A percentile compares a stretch with the other conserved stretches of the same genome.
phyloP scores from a whole-genome alignment of 2,113 vertebrate species.

The Plectropomus leopardus region DNA sequence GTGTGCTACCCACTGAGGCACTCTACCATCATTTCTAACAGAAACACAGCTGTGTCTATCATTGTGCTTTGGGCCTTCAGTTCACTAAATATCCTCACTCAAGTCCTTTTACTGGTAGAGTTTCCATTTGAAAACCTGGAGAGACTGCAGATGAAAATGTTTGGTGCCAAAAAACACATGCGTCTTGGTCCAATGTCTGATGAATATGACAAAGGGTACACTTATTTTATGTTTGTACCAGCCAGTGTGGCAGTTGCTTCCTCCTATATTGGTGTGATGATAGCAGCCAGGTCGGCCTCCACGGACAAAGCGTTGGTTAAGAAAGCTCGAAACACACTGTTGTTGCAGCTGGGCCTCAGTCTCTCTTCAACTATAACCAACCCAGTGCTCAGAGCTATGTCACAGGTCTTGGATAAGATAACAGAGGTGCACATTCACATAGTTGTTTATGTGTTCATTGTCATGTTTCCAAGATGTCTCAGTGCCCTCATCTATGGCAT shows the following conservation, averaged over 20 bases:
- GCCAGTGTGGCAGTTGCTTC: slow-evolving; percentile 49
- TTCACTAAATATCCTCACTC: too few relatives aligned
- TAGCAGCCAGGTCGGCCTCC: slow-evolving; percentile 71
- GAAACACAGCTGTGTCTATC: too few relatives aligned
- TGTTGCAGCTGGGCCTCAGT: slow-evolving; percentile 71
- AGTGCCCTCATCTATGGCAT: too few relatives aligned
- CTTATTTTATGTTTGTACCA: slow-evolving; percentile 49
- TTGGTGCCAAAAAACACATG: too few relatives aligned
- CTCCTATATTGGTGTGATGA: slow-evolving; percentile 71
- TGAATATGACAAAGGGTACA: slow-evolving; percentile 37
- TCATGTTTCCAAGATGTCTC: background rate
- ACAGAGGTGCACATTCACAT: slow-evolving; percentile 30
- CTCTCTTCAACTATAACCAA: slow-evolving; percentile 52
- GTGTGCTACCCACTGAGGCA: too few relatives aligned
- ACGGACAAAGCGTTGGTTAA: slow-evolving; percentile 56
- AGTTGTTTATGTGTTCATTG: slow-evolving; percentile 41
- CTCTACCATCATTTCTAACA: too few relatives aligned
- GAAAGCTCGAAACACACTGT: slow-evolving; percentile 70
- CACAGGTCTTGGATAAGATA: rapidly evolving
- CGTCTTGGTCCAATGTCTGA: background rate
- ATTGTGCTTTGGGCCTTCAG: too few relatives aligned
- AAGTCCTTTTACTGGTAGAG: too few relatives aligned
- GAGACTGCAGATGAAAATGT: too few relatives aligned
- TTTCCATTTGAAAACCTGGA: too few relatives aligned
- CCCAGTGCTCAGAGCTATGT: slow-evolving; percentile 31